These are phyloP conservation scores for Rhinolophus sinicus DNA, from an alignment of 2,113 vertebrate species.

Conservation along the genomic window DNA sequence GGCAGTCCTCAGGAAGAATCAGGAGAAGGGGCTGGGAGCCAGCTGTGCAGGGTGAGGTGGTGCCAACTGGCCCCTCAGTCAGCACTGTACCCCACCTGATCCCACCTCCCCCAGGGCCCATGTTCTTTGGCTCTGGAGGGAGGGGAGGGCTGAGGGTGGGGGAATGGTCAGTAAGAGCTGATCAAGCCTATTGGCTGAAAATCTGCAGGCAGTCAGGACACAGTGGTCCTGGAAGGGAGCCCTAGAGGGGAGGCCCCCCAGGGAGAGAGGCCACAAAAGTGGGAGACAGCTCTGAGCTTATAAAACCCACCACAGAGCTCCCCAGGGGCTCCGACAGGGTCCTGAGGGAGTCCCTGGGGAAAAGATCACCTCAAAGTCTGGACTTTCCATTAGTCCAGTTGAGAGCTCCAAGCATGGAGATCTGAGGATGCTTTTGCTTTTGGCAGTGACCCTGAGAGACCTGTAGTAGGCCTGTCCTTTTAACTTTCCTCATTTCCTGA, in stretches of 20 bases:
- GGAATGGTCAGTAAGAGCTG: background rate
- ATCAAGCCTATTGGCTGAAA: background rate
- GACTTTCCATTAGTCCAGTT: background rate
- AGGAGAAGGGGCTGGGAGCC: background rate
- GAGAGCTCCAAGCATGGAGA: background rate
- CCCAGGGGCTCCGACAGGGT: no score
- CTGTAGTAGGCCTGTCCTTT: fast-evolving
- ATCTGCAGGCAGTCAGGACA: background rate
- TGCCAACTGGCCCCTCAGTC: background rate
- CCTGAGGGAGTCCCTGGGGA: background rate
- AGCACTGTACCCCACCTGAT: no score
- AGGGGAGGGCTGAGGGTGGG: no score
- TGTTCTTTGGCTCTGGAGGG: background rate
- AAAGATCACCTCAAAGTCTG: background rate
- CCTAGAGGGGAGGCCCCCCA: background rate
- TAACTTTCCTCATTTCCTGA: background rate
- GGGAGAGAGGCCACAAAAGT: background rate
- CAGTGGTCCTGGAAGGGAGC: background rate
- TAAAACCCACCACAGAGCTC: fast-evolving
- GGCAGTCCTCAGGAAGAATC: no score
- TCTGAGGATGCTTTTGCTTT: no score
- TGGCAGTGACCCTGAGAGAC: fast-evolving
- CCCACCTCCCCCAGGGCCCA: background rate
- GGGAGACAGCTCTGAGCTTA: background rate
- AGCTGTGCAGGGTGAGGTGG: fast-evolving